Evolutionary conservation across 2,797 vertebrate genomes (phyloP).

Genomic region (Mormyrops boulengeri): DNA sequence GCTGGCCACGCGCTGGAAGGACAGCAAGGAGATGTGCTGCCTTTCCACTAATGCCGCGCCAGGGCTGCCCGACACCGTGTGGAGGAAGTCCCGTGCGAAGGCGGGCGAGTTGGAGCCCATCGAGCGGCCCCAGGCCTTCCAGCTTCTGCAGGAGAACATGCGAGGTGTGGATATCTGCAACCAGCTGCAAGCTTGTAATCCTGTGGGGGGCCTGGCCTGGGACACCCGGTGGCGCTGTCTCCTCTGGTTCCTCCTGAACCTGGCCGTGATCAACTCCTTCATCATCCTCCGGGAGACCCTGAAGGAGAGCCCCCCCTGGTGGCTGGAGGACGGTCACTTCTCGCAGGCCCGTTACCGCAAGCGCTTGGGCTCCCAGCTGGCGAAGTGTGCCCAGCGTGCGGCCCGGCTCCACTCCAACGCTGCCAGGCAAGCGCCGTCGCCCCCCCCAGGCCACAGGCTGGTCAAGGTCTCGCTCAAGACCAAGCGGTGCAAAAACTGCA

Average conservation of each 20-base stretch:
- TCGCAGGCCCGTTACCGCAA: conserved; percentile 61
- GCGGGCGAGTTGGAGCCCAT: conserved; percentile 53
- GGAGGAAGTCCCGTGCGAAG: conserved; percentile 58
- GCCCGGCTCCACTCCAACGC: conserved; percentile 26
- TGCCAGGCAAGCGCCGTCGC: background rate
- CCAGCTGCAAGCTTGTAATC: conserved; percentile 67
- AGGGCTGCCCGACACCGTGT: conserved; percentile 54
- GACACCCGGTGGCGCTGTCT: conserved; percentile 63
- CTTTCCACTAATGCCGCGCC: conserved; percentile 59
- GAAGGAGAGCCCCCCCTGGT: conserved; percentile 56
- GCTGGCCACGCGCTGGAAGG: conserved; percentile 65
- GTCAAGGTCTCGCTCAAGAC: conserved; percentile 47
- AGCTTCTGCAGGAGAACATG: conserved; percentile 71
- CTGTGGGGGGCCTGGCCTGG: conserved; percentile 54
- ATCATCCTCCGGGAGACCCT: conserved; percentile 65
- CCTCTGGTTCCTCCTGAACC: conserved; percentile 69
- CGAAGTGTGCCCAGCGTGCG: conserved; percentile 50
- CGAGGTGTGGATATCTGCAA: conserved; percentile 71
- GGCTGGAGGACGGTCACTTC: conserved; percentile 65
- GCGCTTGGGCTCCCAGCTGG: conserved; percentile 61
- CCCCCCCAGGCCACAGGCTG: conserved; percentile 43
- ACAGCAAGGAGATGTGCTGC: conserved; percentile 66
- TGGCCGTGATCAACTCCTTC: conserved; percentile 67
- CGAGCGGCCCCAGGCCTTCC: conserved; percentile 58
- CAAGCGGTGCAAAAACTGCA: conserved; percentile 59